phyloP scores from a whole-genome alignment of 1,140 invertebrate genomes.

The Drosophila nikananu region DNA sequence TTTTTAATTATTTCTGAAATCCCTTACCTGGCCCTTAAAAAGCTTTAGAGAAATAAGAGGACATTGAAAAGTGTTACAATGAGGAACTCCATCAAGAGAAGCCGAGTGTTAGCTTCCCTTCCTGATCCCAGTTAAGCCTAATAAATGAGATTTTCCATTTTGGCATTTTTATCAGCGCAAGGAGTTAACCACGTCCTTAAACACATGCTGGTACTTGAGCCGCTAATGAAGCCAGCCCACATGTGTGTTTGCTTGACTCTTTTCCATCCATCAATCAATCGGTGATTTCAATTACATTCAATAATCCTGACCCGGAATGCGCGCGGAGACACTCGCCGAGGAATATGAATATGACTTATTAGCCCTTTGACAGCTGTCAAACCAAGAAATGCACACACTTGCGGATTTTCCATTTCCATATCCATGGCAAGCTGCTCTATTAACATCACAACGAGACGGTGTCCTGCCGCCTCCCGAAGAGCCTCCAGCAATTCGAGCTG shows the following conservation, averaged over 20 bases:
- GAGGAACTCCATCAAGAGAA: background rate
- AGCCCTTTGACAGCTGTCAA: constrained; percentile 80
- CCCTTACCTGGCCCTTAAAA: background rate
- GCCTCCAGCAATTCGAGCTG: constrained; percentile 12
- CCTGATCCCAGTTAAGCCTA: background rate
- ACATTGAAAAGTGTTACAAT: background rate
- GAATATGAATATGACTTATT: constrained; percentile 78
- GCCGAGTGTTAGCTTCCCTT: background rate
- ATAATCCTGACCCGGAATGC: constrained; percentile 60
- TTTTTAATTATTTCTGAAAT: too few species aligned
- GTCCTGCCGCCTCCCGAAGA: constrained; percentile 37
- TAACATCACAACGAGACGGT: constrained; percentile 62
- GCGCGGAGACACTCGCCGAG: constrained; percentile 31
- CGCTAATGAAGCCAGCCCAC: constrained; percentile 47
- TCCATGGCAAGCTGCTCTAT: constrained; percentile 37
- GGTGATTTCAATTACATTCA: constrained; percentile 58
- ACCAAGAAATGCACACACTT: constrained; percentile 62
- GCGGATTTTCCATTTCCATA: constrained; percentile 31
- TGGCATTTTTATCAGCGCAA: constrained; percentile 1
- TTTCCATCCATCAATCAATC: constrained; percentile 55
- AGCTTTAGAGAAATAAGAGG: background rate
- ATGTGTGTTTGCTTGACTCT: constrained; percentile 38
- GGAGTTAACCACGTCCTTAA: constrained; percentile 1
- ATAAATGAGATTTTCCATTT: background rate
- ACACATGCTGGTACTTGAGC: constrained; percentile 46